Evolutionary conservation across 2,113 vertebrate species (phyloP).

Genomic region (Orthochromis indermauri): DNA sequence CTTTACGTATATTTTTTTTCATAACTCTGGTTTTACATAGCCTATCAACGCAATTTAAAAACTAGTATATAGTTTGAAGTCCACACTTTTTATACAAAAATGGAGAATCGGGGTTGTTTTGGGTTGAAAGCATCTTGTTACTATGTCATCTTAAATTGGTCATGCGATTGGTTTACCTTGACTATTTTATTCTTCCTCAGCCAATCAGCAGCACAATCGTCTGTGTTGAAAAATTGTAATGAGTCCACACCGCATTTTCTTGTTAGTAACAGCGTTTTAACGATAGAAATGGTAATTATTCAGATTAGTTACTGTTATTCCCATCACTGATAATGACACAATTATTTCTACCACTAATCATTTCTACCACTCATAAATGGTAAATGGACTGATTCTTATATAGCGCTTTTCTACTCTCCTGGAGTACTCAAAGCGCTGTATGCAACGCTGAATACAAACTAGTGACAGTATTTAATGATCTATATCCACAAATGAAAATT

Average conservation of each 20-base stretch:
- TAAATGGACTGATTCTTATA: not conserved
- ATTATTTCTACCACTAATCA: not conserved
- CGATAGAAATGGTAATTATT: not conserved
- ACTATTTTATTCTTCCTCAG: not conserved
- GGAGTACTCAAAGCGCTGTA: not conserved
- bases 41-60: not conserved
- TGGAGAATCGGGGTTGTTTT: not conserved
- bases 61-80: not conserved
- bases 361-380: not conserved
- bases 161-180: not conserved
- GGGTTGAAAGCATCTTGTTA: not conserved
- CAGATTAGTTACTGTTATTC: not conserved
- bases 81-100: not conserved
- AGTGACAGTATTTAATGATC: too few relatives aligned
- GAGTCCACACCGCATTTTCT: not conserved
- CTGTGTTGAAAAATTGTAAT: not conserved
- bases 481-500: too few relatives aligned
- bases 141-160: not conserved
- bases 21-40: not conserved
- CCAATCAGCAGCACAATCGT: not conserved
- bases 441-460: not conserved
- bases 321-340: not conserved
- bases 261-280: not conserved
- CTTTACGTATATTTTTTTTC: not conserved
- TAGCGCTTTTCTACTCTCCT: not conserved